phyloP scores from a whole-genome alignment of 2,113 vertebrate species.

The Anoplopoma fimbria region DNA sequence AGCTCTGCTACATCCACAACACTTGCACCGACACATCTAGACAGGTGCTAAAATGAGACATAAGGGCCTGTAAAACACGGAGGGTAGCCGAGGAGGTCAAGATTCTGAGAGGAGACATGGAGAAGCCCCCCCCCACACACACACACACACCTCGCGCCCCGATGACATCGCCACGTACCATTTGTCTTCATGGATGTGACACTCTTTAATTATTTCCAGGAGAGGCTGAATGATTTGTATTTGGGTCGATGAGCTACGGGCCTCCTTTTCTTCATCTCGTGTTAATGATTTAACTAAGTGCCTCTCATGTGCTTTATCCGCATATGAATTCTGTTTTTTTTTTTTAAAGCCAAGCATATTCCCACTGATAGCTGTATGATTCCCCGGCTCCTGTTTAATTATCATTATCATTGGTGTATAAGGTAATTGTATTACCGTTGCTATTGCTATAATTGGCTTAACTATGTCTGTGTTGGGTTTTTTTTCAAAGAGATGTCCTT shows the following conservation, averaged over 20 bases:
- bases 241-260: constrained; percentile 55
- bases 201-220: constrained; percentile 67
- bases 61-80: constrained; percentile 43
- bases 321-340: constrained; percentile 38
- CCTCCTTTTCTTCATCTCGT: constrained; percentile 64
- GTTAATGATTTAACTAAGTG: constrained; percentile 73
- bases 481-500: constrained; percentile 54
- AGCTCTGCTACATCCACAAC: constrained; percentile 41
- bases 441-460: constrained; percentile 55
- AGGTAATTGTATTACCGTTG: constrained; percentile 44
- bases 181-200: constrained; percentile 65
- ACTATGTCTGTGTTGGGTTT: constrained; percentile 17
- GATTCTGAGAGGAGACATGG: constrained; percentile 29
- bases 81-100: constrained; percentile 20
- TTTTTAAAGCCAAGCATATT: constrained; percentile 41
- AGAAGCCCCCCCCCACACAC: background rate
- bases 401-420: constrained; percentile 55
- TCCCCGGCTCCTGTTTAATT: constrained; percentile 47
- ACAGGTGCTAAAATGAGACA: constrained; percentile 63
- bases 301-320: constrained; percentile 65
- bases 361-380: constrained; percentile 52
- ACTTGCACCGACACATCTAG: constrained; percentile 53
- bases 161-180: constrained; percentile 32
- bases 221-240: constrained; percentile 63
- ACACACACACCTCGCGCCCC: too few species aligned